Conservation (phyloP, 2,113 vertebrate species). For the Ptyas mucosa region DNA sequence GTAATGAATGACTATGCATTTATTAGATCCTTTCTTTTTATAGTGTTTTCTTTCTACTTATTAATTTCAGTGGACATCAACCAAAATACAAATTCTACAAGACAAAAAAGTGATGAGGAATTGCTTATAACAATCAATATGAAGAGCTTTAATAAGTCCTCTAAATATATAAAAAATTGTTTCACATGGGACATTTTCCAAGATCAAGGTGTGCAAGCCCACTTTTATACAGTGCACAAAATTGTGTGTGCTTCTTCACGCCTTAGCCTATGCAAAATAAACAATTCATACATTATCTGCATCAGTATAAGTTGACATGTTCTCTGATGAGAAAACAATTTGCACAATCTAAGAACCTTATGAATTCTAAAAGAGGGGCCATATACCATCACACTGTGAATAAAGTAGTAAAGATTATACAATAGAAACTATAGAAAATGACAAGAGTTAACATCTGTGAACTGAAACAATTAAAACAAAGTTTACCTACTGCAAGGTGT, state of each 20-base stretch:
- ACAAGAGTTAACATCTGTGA: not conserved
- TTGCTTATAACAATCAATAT: not conserved
- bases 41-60: not conserved
- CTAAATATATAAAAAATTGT: not conserved
- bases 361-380: slow-evolving; percentile 25
- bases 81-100: slow-evolving; percentile 1
- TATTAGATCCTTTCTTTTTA: not conserved
- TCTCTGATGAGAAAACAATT: slow-evolving; percentile 4
- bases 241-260: slow-evolving; percentile 18
- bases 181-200: slow-evolving; percentile 15
- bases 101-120: not conserved
- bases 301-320: not conserved
- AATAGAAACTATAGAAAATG: not conserved
- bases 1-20: not conserved
- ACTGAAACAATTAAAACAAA: not conserved
- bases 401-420: slow-evolving; percentile 10
- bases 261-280: not conserved
- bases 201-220: not conserved
- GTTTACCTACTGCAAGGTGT: not conserved
- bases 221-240: not conserved
- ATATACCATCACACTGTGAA: slow-evolving; percentile 14
- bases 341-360: slow-evolving; percentile 8
- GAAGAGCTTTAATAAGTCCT: not conserved
- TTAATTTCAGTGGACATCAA: slow-evolving; percentile 12
- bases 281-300: not conserved